phyloP scores from a whole-genome alignment of 2,797 vertebrate genomes.

The Morelia viridis region DNA sequence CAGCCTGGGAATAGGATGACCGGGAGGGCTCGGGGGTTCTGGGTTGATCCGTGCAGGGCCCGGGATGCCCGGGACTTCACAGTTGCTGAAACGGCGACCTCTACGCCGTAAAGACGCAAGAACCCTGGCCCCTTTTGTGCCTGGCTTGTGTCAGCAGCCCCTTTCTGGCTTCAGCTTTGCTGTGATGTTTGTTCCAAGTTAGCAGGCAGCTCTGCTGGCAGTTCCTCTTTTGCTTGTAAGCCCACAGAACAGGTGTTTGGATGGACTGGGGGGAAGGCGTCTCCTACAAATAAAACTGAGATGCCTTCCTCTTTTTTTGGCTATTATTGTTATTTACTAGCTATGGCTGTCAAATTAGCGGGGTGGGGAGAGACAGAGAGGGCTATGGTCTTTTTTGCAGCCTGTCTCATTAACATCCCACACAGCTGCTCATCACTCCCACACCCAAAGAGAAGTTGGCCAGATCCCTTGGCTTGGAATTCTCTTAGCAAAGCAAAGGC shows the following conservation, averaged over 20 bases:
- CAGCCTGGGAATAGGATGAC: neutral
- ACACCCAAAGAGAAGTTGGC: neutral
- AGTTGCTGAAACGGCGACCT: neutral
- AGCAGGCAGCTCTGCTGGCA: neutral
- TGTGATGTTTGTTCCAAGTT: too few relatives aligned
- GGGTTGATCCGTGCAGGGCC: too few relatives aligned
- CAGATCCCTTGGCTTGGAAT: neutral
- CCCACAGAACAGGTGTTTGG: neutral
- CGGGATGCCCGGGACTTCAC: too few relatives aligned
- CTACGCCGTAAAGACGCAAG: accelerated
- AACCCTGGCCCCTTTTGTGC: neutral
- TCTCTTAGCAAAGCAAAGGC: neutral
- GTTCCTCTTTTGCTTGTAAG: neutral
- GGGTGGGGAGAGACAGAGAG: neutral
- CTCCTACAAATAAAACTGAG: neutral
- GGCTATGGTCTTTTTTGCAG: neutral
- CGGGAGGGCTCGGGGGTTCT: neutral
- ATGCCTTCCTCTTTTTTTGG: neutral
- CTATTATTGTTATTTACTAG: neutral
- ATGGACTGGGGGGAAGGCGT: neutral
- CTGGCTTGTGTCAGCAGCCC: neutral
- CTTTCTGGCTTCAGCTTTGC: neutral
- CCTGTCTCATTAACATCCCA: neutral
- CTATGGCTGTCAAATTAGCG: neutral
- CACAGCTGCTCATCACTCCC: neutral